phyloP scores from a whole-genome alignment of 1,140 invertebrate species.

The Forficula auricularia region DNA sequence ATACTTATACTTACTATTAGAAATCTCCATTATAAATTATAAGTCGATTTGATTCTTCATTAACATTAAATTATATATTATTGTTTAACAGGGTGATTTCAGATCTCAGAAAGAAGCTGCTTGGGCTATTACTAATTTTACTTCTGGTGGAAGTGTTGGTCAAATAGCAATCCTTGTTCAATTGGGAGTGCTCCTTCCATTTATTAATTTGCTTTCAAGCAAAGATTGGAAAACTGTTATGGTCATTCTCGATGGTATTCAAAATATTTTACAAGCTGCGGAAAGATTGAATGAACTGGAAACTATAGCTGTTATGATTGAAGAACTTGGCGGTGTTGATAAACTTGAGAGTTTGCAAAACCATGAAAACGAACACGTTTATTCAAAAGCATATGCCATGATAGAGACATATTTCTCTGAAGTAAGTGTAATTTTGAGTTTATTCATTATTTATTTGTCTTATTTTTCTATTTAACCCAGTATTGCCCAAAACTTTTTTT shows the following conservation, averaged over 20 bases:
- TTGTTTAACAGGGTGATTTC: constrained; percentile 43
- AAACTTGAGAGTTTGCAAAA: constrained; percentile 54
- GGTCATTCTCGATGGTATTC: constrained; percentile 44
- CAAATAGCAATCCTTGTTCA: constrained; percentile 49
- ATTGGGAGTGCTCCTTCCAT: constrained; percentile 28
- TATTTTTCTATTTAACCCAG: neutral
- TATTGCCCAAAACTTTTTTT: too few relatives aligned
- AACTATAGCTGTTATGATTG: constrained; percentile 34
- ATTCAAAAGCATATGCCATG: constrained; percentile 60
- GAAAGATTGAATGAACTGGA: constrained; percentile 32
- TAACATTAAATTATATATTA: neutral
- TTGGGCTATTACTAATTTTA: constrained; percentile 67
- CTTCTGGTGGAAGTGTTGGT: constrained; percentile 47
- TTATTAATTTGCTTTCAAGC: constrained; percentile 31
- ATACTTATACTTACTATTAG: too few relatives aligned
- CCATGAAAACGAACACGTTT: constrained; percentile 63
- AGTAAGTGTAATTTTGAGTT: too few relatives aligned
- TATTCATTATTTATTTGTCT: neutral
- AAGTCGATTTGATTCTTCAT: neutral
- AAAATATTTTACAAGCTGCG: constrained; percentile 40
- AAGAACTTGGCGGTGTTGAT: constrained; percentile 50
- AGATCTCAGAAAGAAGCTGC: constrained; percentile 64
- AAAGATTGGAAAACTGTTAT: constrained; percentile 39
- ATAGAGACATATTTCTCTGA: constrained; percentile 68
- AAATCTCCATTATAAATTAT: too few relatives aligned